Evolutionary conservation across 1,140 invertebrate species (phyloP).

Genomic region (Drosophila pruinosa): DNA sequence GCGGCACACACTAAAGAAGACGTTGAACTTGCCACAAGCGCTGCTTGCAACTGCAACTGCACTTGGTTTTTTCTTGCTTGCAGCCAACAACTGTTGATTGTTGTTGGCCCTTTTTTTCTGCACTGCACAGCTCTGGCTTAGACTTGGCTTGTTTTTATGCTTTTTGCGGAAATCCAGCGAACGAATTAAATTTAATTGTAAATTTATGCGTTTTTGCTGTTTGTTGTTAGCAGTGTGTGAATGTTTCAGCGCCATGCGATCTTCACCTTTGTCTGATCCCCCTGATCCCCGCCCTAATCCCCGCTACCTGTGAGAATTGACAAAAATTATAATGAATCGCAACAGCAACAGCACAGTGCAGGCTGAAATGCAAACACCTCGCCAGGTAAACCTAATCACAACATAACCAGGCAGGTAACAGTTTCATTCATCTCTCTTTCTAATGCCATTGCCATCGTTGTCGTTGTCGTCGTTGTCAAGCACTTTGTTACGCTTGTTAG

Average conservation of each 20-base stretch:
- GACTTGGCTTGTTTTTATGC: background rate
- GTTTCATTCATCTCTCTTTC: conserved; percentile 59
- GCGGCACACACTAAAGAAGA: conserved; percentile 71
- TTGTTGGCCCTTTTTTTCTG: conserved; percentile 43
- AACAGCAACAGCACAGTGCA: conserved; percentile 5
- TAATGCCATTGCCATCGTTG: background rate
- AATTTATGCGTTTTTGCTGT: conserved; percentile 61
- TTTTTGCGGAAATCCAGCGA: conserved; percentile 69
- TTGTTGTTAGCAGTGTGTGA: conserved; percentile 37
- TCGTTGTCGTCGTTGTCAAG: conserved; percentile 20
- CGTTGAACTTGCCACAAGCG: conserved; percentile 73
- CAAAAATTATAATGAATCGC: conserved; percentile 77
- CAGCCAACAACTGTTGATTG: conserved; percentile 19
- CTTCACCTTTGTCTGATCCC: conserved; percentile 62
- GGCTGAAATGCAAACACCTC: conserved; percentile 52
- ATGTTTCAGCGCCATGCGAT: conserved; percentile 55
- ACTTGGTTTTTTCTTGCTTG: conserved; percentile 8
- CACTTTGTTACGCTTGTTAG: conserved; percentile 75
- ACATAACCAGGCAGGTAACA: conserved; percentile 57
- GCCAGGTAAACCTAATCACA: conserved; percentile 69
- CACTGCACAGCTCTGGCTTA: background rate
- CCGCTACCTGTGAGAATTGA: conserved; percentile 67
- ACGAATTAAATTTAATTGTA: conserved; percentile 80
- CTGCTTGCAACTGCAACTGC: conserved; percentile 29
- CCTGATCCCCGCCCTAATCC: conserved; percentile 6